Percentiles rank a stretch among this genome's conserved stretches.
Evolutionary conservation across 2,888 invertebrate species (phyloP).

Genomic region (Campaea margaritaria): DNA sequence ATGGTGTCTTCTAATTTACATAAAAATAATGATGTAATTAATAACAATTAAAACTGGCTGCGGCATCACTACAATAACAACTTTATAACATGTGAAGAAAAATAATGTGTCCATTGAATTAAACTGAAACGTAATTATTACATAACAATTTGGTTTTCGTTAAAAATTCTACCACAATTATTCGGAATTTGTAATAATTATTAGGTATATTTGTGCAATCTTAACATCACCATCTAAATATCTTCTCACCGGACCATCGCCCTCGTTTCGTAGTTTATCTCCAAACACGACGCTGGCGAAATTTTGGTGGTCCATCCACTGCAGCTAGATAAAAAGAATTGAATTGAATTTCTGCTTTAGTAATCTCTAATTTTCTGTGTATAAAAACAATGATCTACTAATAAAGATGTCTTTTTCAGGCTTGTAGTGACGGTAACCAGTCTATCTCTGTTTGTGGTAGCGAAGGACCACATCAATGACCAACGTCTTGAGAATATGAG

Average conservation of each 20-base stretch:
- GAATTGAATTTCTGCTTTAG: no score
- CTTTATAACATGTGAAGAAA: constrained; percentile 2
- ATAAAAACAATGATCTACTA: no score
- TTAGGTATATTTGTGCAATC: no score
- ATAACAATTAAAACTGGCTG: constrained; percentile 51
- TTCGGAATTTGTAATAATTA: background rate
- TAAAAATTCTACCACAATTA: background rate
- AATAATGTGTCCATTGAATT: background rate
- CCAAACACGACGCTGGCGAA: no score
- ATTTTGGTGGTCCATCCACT: no score
- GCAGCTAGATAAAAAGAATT: no score
- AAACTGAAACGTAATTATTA: constrained; percentile 5
- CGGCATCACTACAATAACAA: constrained; percentile 12
- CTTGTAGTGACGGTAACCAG: constrained; percentile 70
- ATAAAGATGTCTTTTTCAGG: constrained; percentile 55
- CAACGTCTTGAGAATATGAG: constrained; percentile 92
- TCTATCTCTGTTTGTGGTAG: constrained; percentile 87
- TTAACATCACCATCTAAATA: no score
- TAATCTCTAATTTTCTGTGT: no score
- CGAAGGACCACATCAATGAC: constrained; percentile 88
- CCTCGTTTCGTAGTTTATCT: no score
- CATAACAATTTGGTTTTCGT: constrained; percentile 21
- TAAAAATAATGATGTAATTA: constrained; percentile 56
- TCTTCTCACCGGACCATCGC: no score
- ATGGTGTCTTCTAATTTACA: constrained; percentile 65